Evolutionary conservation across 2,888 invertebrate genomes (phyloP).

Genomic region (Polymixis lichenea): DNA sequence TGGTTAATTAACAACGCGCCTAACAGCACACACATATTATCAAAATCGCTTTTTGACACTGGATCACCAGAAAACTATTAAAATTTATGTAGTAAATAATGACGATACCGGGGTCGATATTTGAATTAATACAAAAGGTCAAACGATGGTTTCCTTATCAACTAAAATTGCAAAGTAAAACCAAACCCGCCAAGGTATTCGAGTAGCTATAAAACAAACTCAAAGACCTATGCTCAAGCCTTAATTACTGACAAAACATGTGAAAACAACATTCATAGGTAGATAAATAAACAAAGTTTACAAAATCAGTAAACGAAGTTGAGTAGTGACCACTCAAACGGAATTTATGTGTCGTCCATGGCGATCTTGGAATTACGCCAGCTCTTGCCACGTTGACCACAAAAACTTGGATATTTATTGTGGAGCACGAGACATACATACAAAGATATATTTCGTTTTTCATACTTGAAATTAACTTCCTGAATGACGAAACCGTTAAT

Average conservation of each 20-base stretch:
- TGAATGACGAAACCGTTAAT: constrained; percentile 36
- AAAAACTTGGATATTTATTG: constrained; percentile 64
- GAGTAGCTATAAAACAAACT: neutral
- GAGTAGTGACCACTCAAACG: constrained; percentile 48
- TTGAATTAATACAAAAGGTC: no score
- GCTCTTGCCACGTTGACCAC: constrained; percentile 68
- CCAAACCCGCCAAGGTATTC: neutral
- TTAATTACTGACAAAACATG: constrained; percentile 24
- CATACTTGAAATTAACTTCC: constrained; percentile 33
- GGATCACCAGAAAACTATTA: no score
- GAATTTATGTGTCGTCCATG: constrained; percentile 71
- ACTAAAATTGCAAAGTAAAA: neutral
- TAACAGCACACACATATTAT: no score
- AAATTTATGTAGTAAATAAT: no score
- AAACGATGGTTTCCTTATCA: no score
- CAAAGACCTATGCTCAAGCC: neutral
- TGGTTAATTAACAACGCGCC: no score
- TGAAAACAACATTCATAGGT: constrained; percentile 31
- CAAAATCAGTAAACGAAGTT: constrained; percentile 64
- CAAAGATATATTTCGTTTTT: constrained; percentile 31
- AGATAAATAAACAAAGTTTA: constrained; percentile 64
- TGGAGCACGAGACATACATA: constrained; percentile 47
- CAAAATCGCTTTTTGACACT: no score
- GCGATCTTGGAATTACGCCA: constrained; percentile 76
- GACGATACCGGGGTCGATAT: no score